These are phyloP conservation scores for Pantherophis guttatus DNA, from an alignment of 2,113 vertebrate species.

Conservation along the genomic window DNA sequence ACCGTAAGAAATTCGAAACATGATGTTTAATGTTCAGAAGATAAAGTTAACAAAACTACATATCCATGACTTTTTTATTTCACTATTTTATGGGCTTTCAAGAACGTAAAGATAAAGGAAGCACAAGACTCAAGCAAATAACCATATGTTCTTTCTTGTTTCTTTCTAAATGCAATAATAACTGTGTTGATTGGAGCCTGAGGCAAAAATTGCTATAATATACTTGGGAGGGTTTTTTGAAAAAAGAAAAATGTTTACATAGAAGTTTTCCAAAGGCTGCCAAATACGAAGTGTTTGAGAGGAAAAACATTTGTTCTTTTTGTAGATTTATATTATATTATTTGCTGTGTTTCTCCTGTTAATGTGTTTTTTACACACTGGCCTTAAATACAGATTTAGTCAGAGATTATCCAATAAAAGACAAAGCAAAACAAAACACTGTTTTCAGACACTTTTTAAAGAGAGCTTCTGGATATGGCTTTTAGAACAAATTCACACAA, in stretches of 20 bases:
- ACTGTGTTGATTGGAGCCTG: slow-evolving; percentile 59
- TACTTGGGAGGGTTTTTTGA: slow-evolving; percentile 40
- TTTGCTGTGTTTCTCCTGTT: slow-evolving; percentile 54
- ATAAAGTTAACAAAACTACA: slow-evolving; percentile 72
- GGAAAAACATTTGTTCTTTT: slow-evolving; percentile 70
- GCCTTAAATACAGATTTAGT: slow-evolving; percentile 33
- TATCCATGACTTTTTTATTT: slow-evolving; percentile 71
- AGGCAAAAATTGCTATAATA: slow-evolving; percentile 67
- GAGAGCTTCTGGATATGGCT: not conserved
- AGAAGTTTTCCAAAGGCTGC: slow-evolving; percentile 67
- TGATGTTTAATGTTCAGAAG: slow-evolving; percentile 82
- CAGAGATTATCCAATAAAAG: slow-evolving; percentile 40
- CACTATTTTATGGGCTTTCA: slow-evolving; percentile 65
- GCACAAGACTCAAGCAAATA: slow-evolving; percentile 58
- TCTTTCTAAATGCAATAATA: slow-evolving; percentile 61
- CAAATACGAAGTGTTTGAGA: slow-evolving; percentile 65
- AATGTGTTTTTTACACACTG: slow-evolving; percentile 5
- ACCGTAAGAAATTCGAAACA: slow-evolving; percentile 81
- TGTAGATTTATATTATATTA: slow-evolving; percentile 65
- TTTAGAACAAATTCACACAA: not conserved
- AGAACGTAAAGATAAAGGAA: slow-evolving; percentile 65
- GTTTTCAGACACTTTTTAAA: not conserved
- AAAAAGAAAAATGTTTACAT: slow-evolving; percentile 58
- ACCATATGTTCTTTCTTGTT: slow-evolving; percentile 43
- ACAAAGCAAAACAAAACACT: not conserved